Percentiles rank a stretch among this genome's conserved stretches.
Evolutionary conservation across 2,113 vertebrate genomes (phyloP).

Genomic region (cat (Felis catus)): F.catus_Fca126_mat1.0 CM031416.1:125377001-125377500

Average conservation of each 20-base stretch:
- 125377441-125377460: conserved; percentile 8
- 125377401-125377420: background rate
- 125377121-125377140: too few species aligned
- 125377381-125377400: background rate
- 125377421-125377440: background rate
- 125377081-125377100: background rate
- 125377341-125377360: background rate
- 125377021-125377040: background rate
- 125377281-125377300: too few species aligned
- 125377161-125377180: too few species aligned
- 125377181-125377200: too few species aligned
- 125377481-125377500: too few species aligned
- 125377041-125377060: background rate
- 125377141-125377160: too few species aligned
- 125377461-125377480: conserved; percentile 26
- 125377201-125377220: too few species aligned
- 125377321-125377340: background rate
- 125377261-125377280: too few species aligned
- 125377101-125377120: background rate
- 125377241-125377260: too few species aligned
- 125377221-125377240: too few species aligned
- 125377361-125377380: background rate
- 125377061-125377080: background rate
- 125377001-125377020: background rate
- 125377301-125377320: too few species aligned